Evolutionary conservation across 2,797 vertebrate species (phyloP).

Genomic region (Anabas testudineus): DNA sequence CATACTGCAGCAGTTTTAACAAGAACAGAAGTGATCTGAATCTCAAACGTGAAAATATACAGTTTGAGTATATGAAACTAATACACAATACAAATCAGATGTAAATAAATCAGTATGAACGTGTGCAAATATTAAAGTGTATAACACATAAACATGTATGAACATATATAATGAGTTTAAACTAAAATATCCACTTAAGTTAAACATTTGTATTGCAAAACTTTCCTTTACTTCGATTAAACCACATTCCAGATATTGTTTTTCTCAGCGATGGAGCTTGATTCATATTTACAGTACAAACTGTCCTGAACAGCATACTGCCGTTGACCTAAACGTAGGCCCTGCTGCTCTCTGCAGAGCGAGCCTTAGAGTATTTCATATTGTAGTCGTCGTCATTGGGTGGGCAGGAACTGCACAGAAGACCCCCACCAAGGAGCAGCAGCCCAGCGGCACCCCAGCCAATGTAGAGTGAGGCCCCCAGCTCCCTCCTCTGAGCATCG

Average conservation of each 20-base stretch:
- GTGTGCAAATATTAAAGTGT: not conserved
- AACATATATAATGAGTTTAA: not conserved
- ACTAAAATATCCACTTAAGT: no score
- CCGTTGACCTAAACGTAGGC: constrained; percentile 71
- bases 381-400: constrained; percentile 48
- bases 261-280: not conserved
- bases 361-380: constrained; percentile 72
- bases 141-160: constrained; percentile 5
- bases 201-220: not conserved
- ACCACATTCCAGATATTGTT: not conserved
- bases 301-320: not conserved
- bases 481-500: constrained; percentile 87
- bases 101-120: no score
- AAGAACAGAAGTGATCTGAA: not conserved
- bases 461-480: constrained; percentile 90
- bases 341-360: constrained; percentile 63
- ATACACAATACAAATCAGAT: no score
- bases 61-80: no score
- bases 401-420: constrained; percentile 86
- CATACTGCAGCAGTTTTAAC: not conserved
- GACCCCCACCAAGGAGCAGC: constrained; percentile 86
- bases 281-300: not conserved
- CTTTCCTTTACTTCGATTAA: no score
- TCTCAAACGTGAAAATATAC: not conserved
- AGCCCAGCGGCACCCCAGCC: constrained; percentile 88